Conservation (phyloP, 2,888 invertebrate species). For the Nemoura dubitans region DNA sequence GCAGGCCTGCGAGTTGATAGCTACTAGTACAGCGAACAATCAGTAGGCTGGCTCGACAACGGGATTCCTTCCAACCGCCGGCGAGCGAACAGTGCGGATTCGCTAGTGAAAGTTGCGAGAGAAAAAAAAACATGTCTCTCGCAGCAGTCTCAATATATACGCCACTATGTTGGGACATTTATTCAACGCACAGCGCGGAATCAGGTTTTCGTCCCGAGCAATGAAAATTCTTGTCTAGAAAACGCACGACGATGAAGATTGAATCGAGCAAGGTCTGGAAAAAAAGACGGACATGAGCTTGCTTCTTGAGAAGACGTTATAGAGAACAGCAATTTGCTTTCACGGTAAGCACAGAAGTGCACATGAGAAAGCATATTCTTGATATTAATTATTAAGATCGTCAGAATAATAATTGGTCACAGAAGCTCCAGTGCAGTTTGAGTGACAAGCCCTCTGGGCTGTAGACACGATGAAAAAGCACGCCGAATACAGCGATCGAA, state of each 20-base stretch:
- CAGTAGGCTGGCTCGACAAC: background rate
- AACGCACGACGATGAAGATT: background rate
- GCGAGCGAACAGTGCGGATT: background rate
- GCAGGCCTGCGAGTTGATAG: background rate
- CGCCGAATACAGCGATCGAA: background rate
- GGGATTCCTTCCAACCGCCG: background rate
- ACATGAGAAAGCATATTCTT: background rate
- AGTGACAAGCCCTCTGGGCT: background rate
- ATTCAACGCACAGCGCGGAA: background rate
- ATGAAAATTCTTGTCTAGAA: slow-evolving; percentile 12
- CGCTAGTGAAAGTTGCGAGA: slow-evolving; percentile 14
- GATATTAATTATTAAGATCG: background rate
- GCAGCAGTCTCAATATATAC: background rate
- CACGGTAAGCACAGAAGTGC: background rate
- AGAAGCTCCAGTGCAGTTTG: background rate
- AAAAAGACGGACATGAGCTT: background rate
- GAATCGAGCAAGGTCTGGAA: background rate
- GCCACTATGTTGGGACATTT: background rate
- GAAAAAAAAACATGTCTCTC: slow-evolving; percentile 31
- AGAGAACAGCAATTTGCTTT: background rate
- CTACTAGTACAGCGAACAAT: too few relatives aligned
- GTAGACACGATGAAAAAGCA: background rate
- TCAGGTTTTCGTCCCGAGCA: background rate
- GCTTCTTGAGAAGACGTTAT: background rate
- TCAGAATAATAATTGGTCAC: background rate